Percentiles rank a stretch among this genome's conserved stretches.
Evolutionary conservation across 2,797 vertebrate genomes (phyloP).

Genomic region (Bradypodion pumilum): DNA sequence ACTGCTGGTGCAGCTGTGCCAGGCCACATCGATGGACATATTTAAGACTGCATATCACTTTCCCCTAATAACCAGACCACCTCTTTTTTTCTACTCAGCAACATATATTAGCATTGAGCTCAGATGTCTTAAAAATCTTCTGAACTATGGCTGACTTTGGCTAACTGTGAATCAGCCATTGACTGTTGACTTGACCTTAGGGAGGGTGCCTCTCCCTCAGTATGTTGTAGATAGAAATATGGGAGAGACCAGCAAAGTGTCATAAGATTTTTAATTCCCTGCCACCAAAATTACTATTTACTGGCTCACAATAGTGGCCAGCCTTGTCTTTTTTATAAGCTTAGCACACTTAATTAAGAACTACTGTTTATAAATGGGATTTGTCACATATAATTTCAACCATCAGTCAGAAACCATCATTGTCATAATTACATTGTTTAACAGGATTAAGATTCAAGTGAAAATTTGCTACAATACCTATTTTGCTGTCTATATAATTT

Average conservation of each 20-base stretch:
- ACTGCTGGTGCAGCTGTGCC: too few species aligned
- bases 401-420: conserved; percentile 16
- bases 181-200: not conserved
- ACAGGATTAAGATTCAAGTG: conserved; percentile 34
- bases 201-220: not conserved
- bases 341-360: conserved; percentile 19
- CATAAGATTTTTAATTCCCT: not conserved
- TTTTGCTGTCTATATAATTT: conserved; percentile 14
- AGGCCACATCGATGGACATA: too few species aligned
- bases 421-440: conserved; percentile 30
- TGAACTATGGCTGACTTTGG: not conserved
- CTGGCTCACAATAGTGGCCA: conserved; percentile 3
- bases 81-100: too few species aligned
- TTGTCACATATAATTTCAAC: conserved; percentile 16
- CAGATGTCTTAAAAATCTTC: not conserved
- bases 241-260: not conserved
- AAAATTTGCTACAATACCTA: conserved; percentile 2
- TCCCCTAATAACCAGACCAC: too few species aligned
- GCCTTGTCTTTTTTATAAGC: not conserved
- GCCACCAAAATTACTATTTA: conserved; percentile 22
- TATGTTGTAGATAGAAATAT: not conserved
- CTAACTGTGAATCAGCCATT: not conserved
- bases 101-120: not conserved
- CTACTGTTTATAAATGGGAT: conserved; percentile 28
- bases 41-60: too few species aligned